Evolutionary conservation across 2,113 vertebrate species (phyloP).

Genomic region (Candoia aspera): DNA sequence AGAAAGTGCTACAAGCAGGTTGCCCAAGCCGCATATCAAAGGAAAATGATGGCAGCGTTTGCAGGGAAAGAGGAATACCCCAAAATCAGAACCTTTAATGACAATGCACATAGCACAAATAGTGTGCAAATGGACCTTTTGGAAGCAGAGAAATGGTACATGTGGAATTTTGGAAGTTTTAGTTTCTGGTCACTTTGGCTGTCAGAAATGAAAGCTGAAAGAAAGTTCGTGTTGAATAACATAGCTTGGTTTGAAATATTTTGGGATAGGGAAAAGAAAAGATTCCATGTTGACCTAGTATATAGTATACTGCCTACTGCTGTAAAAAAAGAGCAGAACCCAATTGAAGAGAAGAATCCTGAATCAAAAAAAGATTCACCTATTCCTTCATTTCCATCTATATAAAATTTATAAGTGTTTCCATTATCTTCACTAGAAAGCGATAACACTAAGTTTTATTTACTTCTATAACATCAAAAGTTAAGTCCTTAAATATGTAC

Average conservation of each 20-base stretch:
- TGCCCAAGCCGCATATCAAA: constrained; percentile 75
- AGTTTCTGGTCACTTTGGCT: not conserved
- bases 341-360: not conserved
- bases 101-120: constrained; percentile 81
- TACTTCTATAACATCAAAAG: not conserved
- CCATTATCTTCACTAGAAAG: not conserved
- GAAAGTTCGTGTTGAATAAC: not conserved
- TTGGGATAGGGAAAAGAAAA: not conserved
- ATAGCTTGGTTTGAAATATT: not conserved
- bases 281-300: not conserved
- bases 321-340: not conserved
- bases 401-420: not conserved
- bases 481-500: not conserved
- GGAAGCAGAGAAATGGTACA: constrained; percentile 80
- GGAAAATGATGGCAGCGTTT: constrained; percentile 75
- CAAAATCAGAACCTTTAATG: constrained; percentile 80
- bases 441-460: not conserved
- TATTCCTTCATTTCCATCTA: not conserved
- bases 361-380: not conserved
- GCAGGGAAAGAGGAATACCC: constrained; percentile 78
- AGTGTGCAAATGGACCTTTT: constrained; percentile 79
- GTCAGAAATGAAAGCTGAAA: not conserved
- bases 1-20: constrained; percentile 78
- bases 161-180: constrained; percentile 20
- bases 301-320: not conserved